These are phyloP conservation scores for Bubo scandiacus DNA, from an alignment of 2,113 vertebrate genomes.

Conservation along the genomic window DNA sequence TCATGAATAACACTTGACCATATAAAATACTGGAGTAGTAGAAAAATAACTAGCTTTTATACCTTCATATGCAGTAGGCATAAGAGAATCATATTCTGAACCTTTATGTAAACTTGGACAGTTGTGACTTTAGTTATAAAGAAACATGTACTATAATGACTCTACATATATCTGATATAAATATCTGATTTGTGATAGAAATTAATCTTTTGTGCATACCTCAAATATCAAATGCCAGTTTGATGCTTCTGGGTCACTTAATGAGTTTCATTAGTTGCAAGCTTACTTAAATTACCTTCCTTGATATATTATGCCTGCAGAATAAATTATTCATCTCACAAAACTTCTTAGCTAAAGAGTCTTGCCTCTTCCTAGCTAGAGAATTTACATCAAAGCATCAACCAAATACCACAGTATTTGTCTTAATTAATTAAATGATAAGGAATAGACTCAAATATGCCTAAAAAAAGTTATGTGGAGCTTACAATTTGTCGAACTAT, in stretches of 20 bases:
- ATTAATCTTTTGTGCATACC: conserved; percentile 17
- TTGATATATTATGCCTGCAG: conserved; percentile 74
- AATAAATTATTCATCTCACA: conserved; percentile 87
- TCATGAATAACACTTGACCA: not conserved
- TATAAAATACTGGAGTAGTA: not conserved
- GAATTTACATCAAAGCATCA: conserved; percentile 15
- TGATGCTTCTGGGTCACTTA: conserved; percentile 37
- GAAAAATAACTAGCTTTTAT: not conserved
- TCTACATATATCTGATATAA: not conserved
- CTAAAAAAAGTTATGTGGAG: conserved; percentile 83
- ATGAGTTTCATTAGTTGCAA: conserved; percentile 53
- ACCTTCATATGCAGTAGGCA: not conserved
- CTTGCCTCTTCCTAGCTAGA: conserved; percentile 32
- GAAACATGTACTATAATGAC: not conserved
- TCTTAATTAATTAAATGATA: conserved; percentile 39
- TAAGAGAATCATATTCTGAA: not conserved
- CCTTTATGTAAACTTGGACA: not conserved
- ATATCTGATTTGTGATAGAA: not conserved
- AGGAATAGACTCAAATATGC: conserved; percentile 73
- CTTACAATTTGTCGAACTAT: conserved; percentile 87
- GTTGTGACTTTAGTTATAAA: not conserved
- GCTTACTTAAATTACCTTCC: conserved; percentile 77
- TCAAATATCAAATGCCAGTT: conserved; percentile 25
- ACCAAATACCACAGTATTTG: not conserved
- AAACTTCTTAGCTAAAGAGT: conserved; percentile 67